Evolutionary conservation across 2,888 invertebrate genomes (phyloP).

Genomic region (Amitus sp.): DNA sequence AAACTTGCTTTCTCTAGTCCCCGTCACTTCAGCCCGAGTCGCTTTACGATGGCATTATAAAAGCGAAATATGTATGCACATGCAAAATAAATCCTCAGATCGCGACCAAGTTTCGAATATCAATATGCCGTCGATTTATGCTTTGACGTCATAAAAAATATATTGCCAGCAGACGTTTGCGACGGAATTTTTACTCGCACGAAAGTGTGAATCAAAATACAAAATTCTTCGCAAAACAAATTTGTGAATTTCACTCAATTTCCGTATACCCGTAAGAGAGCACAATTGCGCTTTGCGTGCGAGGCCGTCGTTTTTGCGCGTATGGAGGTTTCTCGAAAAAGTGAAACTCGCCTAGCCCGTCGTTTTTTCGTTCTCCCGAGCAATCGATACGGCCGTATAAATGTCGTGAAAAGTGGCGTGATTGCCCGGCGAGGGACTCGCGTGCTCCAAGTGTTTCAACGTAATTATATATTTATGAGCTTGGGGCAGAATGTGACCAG

Average conservation of each 20-base stretch:
- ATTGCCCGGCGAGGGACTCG: slow-evolving; percentile 13
- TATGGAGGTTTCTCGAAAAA: too few species aligned
- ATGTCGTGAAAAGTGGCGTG: slow-evolving; percentile 15
- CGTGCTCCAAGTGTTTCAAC: slow-evolving; percentile 24
- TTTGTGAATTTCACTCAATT: neutral
- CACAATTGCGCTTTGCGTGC: slow-evolving; percentile 52
- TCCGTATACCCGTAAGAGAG: slow-evolving; percentile 32
- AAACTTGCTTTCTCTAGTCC: neutral
- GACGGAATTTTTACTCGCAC: neutral
- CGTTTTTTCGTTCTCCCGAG: neutral
- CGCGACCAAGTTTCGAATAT: neutral
- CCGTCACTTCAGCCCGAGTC: neutral
- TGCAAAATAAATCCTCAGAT: neutral
- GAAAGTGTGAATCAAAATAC: neutral
- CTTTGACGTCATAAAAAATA: slow-evolving; percentile 6
- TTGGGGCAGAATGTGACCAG: slow-evolving; percentile 1
- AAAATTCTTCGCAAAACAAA: neutral
- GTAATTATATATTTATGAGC: slow-evolving; percentile 26
- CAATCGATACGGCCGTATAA: slow-evolving; percentile 21
- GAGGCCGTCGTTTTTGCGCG: too few species aligned
- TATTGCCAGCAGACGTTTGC: neutral
- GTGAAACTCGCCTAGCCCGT: neutral
- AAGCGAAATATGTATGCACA: neutral
- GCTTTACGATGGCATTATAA: neutral
- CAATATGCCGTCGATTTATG: neutral